These are phyloP conservation scores for Linnaemya tessellans DNA, from an alignment of 2,888 invertebrate genomes.

Conservation along the genomic window DNA sequence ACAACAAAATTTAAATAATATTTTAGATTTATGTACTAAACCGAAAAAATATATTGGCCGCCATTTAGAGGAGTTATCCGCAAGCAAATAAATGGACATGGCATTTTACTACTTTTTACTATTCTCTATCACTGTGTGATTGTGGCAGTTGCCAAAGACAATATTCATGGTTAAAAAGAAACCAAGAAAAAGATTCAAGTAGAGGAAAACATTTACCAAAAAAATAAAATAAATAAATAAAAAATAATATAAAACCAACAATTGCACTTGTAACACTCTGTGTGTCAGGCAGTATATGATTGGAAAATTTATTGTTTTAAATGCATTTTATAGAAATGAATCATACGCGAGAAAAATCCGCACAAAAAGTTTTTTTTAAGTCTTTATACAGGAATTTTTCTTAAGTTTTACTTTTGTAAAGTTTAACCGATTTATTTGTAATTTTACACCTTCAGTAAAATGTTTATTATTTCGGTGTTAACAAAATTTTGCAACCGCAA, in stretches of 20 bases:
- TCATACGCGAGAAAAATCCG: conserved; percentile 60
- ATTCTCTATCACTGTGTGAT: conserved; percentile 16
- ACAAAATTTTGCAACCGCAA: neutral
- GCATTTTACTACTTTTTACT: conserved; percentile 40
- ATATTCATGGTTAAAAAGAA: neutral
- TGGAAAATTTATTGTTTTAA: conserved; percentile 66
- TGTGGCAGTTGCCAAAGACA: conserved; percentile 28
- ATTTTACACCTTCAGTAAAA: conserved; percentile 19
- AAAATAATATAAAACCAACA: conserved; percentile 58
- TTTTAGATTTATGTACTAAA: conserved; percentile 65
- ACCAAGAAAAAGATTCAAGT: conserved; percentile 25
- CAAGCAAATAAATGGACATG: conserved; percentile 41
- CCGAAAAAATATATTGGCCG: conserved; percentile 49
- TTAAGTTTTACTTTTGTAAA: conserved; percentile 22
- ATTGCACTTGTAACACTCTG: conserved; percentile 72
- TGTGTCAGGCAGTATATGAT: conserved; percentile 67
- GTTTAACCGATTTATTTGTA: conserved; percentile 9
- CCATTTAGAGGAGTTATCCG: conserved; percentile 59
- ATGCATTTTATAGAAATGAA: conserved; percentile 67
- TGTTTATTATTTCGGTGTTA: neutral
- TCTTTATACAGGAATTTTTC: conserved; percentile 3
- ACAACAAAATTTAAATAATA: conserved; percentile 45
- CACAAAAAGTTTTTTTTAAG: conserved; percentile 4
- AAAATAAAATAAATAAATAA: conserved; percentile 1
- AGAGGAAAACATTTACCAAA: conserved; percentile 10